phyloP scores from a whole-genome alignment of 2,888 invertebrate species.

The Hypolimnas misippus region DNA sequence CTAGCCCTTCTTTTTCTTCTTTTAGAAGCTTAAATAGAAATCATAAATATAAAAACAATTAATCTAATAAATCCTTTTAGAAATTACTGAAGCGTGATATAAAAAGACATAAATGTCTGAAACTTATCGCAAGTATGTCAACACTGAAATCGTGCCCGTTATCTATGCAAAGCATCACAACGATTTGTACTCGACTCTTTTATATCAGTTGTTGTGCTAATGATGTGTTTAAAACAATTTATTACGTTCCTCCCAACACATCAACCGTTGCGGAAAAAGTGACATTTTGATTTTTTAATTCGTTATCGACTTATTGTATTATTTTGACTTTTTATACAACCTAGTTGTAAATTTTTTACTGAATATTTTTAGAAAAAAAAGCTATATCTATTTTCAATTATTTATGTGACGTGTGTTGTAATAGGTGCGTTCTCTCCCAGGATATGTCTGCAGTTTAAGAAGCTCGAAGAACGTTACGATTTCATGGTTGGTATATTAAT shows the following conservation, averaged over 20 bases:
- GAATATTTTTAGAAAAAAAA: no score
- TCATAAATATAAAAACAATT: neutral
- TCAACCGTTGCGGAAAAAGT: slow-evolving; percentile 8
- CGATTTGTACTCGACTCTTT: slow-evolving; percentile 17
- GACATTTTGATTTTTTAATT: neutral
- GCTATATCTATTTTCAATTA: neutral
- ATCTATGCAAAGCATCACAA: slow-evolving; percentile 25
- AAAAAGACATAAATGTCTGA: slow-evolving; percentile 4
- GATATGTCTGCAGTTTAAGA: neutral
- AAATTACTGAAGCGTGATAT: neutral
- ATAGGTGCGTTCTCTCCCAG: neutral
- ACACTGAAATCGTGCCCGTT: slow-evolving; percentile 22
- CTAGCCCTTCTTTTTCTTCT: neutral
- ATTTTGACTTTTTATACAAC: no score
- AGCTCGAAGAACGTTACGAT: neutral
- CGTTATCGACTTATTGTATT: neutral
- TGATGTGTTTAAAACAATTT: slow-evolving; percentile 24
- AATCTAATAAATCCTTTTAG: neutral
- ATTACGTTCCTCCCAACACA: slow-evolving; percentile 17
- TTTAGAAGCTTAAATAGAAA: neutral
- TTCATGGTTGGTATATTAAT: neutral
- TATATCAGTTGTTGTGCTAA: slow-evolving; percentile 27
- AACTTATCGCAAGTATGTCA: slow-evolving; percentile 13
- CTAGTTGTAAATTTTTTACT: no score
- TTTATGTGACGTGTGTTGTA: neutral